Conservation (phyloP, 2,888 invertebrate genomes). For the Ganaspis brasiliensis region DNA sequence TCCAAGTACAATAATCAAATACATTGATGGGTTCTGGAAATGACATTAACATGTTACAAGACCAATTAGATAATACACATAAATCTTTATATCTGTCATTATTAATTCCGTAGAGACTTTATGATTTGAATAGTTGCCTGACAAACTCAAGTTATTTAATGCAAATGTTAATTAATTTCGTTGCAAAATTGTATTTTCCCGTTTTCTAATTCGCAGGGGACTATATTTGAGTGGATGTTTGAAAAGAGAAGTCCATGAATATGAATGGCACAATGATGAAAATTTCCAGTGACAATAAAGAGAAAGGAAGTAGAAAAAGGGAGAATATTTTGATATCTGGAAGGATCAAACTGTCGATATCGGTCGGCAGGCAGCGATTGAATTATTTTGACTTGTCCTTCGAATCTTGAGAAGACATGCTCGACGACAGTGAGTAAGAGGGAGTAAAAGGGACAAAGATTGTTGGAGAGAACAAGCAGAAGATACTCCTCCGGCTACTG, state of each 20-base stretch:
- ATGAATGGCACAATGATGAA: slow-evolving; percentile 38
- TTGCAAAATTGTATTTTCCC: no score
- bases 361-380: slow-evolving; percentile 38
- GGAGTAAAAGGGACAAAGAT: background rate
- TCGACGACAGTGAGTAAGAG: slow-evolving; percentile 44
- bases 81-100: no score
- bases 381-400: slow-evolving; percentile 41
- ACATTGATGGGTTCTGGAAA: no score
- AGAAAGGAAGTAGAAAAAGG: slow-evolving; percentile 6
- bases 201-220: slow-evolving; percentile 40
- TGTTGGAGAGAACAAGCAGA: slow-evolving; percentile 2
- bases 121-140: no score
- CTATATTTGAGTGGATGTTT: slow-evolving; percentile 26
- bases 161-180: no score
- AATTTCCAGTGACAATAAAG: slow-evolving; percentile 37
- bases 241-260: background rate
- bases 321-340: slow-evolving; percentile 39
- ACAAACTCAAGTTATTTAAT: no score
- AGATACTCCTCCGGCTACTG: no score
- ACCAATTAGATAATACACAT: no score
- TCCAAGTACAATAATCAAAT: no score
- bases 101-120: no score
- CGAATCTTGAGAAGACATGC: slow-evolving; percentile 34
- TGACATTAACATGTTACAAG: no score
- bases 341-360: slow-evolving; percentile 41